Evolutionary conservation across 2,113 vertebrate genomes (phyloP), one percentile per base, ranked within the genome.

Genomic region (Lophius piscatorius): DNA sequence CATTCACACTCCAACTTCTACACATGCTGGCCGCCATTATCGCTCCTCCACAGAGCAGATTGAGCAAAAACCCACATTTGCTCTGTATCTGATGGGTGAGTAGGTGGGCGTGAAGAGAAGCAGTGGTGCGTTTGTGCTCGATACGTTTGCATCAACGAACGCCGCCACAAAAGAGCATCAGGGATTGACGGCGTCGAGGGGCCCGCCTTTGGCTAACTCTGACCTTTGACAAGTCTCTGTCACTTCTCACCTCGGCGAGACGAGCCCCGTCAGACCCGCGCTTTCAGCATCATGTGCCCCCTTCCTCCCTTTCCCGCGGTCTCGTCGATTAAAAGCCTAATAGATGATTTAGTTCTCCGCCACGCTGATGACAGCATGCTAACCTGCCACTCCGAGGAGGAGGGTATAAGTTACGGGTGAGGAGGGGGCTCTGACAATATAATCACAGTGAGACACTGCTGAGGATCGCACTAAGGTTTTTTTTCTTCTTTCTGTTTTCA

Each of bases 161-260:
- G 23, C 57, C 9, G 48, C 68, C 63, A 68, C 59, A 14, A 83
- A 86, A 76, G 81, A 89, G 75, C 87, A 83, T 68, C 48, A 9
- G 7, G 56, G 75, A 78, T 63, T 70, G 76, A 83, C 74, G 71
- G 71, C 31, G 18, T 18, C 36, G 68, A 12, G 60, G 66, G 69
- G 79, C 64, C 78, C 76, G 81, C 87, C 89, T 82, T 85, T 87
- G 79, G 84, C 85, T 75, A 74, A 63, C 69, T 22, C 39, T 76
- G 85, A 87, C 88, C 88, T 90, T 90, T 89, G 80, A 81, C 76
- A 81, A 86, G 70, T 65, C 82, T 78, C 72, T 68, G 76, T 81
- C 74, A 56, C 82, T 88, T 89, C 87, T 87, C 88, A 88, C 87
- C 87, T 84, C 81, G 17, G 63, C 67, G 63, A 78, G 81, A 85